Conservation (phyloP, 2,888 invertebrate species). For the Drosophila anomalata region DNA sequence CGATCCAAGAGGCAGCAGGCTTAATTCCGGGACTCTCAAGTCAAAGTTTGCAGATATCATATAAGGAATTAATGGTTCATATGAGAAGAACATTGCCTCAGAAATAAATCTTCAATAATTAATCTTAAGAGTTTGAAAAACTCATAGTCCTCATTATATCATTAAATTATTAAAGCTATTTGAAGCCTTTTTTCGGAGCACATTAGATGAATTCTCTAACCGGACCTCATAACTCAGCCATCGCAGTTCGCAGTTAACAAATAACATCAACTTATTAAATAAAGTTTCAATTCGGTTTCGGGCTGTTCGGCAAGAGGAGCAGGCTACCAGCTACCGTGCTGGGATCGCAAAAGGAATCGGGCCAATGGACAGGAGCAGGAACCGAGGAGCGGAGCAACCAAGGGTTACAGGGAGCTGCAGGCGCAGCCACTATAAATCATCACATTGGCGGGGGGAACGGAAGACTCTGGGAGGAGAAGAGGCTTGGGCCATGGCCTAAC, state of each 20-base stretch:
- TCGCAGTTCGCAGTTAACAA: slow-evolving; percentile 71
- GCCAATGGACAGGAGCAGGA: neutral
- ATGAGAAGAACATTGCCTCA: neutral
- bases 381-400: neutral
- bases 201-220: slow-evolving; percentile 53
- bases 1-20: neutral
- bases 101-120: neutral
- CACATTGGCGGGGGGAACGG: slow-evolving; percentile 65
- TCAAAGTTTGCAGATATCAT: neutral
- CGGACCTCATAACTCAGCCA: slow-evolving; percentile 62
- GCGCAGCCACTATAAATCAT: slow-evolving; percentile 77
- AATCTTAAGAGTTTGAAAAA: too few relatives aligned
- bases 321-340: slow-evolving; percentile 67
- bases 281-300: slow-evolving; percentile 73
- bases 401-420: slow-evolving; percentile 57
- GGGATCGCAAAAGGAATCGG: slow-evolving; percentile 39
- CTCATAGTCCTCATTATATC: neutral
- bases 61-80: neutral
- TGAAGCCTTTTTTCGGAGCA: slow-evolving; percentile 6
- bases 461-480: slow-evolving; percentile 11
- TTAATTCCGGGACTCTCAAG: neutral
- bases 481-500: slow-evolving; percentile 17
- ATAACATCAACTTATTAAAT: slow-evolving; percentile 80
- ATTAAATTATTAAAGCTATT: neutral
- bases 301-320: slow-evolving; percentile 5